A percentile compares a stretch with the other conserved stretches of the same genome.
Conservation (phyloP, 2,113 vertebrate genomes). For the Bucco capensis region DNA sequence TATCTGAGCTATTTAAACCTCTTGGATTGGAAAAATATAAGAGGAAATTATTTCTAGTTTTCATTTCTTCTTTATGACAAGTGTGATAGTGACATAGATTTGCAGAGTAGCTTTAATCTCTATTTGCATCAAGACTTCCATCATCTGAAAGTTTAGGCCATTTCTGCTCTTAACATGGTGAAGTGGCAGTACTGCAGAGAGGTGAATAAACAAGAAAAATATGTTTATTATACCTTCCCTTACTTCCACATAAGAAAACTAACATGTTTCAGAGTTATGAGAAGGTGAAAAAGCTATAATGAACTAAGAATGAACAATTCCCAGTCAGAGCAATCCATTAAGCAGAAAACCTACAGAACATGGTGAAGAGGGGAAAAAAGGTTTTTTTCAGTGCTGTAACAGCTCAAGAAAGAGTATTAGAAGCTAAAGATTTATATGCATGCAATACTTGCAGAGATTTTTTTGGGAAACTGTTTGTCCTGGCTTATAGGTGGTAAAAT, state of each 20-base stretch:
- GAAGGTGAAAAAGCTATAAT: background rate
- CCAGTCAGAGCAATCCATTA: constrained; percentile 14
- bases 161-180: background rate
- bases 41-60: background rate
- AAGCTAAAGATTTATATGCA: background rate
- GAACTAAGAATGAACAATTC: background rate
- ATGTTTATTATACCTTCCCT: background rate
- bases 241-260: background rate
- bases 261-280: background rate
- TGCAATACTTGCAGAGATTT: background rate
- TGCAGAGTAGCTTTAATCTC: background rate
- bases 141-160: background rate
- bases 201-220: background rate
- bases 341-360: background rate
- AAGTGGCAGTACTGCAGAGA: background rate
- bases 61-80: background rate
- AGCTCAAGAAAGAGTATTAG: background rate
- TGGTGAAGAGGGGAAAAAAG: background rate
- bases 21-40: background rate
- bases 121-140: background rate
- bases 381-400: background rate
- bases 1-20: background rate
- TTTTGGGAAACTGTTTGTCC: background rate
- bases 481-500: background rate
- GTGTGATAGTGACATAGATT: background rate